Evolutionary conservation across 2,797 vertebrate species (phyloP).

Genomic region (Amblyraja radiata): DNA sequence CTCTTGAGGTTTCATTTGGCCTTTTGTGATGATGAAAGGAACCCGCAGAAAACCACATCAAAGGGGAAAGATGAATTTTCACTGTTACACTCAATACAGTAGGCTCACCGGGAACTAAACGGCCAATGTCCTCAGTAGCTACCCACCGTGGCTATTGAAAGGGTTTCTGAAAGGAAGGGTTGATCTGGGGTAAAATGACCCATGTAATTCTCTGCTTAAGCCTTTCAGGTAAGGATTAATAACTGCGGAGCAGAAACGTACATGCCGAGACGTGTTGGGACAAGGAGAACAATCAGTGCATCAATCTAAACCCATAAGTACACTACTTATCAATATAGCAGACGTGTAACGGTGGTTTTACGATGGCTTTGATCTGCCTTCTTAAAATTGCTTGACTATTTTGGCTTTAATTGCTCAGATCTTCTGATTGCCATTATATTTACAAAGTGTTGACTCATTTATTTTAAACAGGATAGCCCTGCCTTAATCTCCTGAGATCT

Average conservation of each 20-base stretch:
- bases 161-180: not conserved
- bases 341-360: too few relatives aligned
- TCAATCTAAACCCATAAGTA: constrained; percentile 16
- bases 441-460: not conserved
- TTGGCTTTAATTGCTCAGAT: constrained; percentile 9
- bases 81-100: not conserved
- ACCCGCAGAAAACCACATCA: not conserved
- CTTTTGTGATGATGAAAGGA: constrained; percentile 5
- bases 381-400: not conserved
- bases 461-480: not conserved
- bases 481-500: not conserved
- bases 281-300: constrained; percentile 6
- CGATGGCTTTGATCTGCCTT: constrained; percentile 33
- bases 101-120: not conserved
- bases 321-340: constrained; percentile 1
- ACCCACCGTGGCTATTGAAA: not conserved
- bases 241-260: not conserved
- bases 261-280: not conserved
- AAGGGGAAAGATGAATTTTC: not conserved
- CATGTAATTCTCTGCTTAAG: not conserved
- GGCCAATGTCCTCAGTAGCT: not conserved
- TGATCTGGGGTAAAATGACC: not conserved
- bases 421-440: not conserved
- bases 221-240: not conserved
- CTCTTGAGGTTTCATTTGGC: not conserved